Conservation (phyloP, 2,113 vertebrate species). For the Emydura subglobosa region DNA sequence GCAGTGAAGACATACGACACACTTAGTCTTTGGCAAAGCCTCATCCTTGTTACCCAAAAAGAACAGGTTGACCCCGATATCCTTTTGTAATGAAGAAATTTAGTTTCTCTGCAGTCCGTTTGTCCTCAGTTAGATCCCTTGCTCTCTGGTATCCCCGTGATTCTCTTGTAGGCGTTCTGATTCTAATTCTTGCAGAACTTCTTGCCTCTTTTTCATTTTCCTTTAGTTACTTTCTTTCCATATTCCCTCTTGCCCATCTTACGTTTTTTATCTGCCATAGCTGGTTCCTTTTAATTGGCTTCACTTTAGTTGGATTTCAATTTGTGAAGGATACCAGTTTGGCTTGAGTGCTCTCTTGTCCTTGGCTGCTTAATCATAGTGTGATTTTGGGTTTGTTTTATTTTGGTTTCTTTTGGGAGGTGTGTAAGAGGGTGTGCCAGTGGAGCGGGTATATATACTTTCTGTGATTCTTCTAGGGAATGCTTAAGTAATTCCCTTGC, state of each 20-base stretch:
- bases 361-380: not conserved
- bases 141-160: not conserved
- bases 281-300: not conserved
- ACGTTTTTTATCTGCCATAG: not conserved
- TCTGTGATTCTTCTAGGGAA: not conserved
- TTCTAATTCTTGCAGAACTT: not conserved
- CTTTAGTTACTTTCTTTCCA: not conserved
- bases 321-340: not conserved
- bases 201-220: not conserved
- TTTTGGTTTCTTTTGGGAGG: not conserved
- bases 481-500: not conserved
- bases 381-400: not conserved
- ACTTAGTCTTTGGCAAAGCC: not conserved
- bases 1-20: not conserved
- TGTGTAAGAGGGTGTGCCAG: not conserved
- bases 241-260: not conserved
- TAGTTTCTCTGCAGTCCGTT: not conserved
- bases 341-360: too few species aligned
- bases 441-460: not conserved
- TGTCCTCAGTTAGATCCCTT: not conserved
- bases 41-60: not conserved
- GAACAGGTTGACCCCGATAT: not conserved
- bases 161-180: not conserved
- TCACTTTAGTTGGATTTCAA: not conserved
- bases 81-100: not conserved